Percentiles rank a stretch among this genome's conserved stretches.
phyloP scores from a whole-genome alignment of 2,888 invertebrate genomes.

The Orchestes rusci region DNA sequence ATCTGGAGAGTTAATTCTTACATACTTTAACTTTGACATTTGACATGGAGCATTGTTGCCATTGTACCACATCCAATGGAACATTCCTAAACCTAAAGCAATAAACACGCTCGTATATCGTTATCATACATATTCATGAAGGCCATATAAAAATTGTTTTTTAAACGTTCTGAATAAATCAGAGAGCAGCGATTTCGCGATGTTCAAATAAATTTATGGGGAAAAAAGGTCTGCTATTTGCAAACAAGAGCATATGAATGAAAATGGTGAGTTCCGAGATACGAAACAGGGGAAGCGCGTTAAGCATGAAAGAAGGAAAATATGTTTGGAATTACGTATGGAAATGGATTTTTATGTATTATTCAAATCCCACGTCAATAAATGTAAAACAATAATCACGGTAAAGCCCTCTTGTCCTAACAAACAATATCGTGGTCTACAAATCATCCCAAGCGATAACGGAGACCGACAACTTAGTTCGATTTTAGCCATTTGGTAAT shows the following conservation, averaged over 20 bases:
- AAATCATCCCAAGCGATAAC: constrained; percentile 40
- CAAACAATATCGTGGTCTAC: constrained; percentile 33
- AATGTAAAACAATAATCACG: constrained; percentile 11
- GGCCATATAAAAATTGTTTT: constrained; percentile 28
- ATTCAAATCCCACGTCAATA: constrained; percentile 3
- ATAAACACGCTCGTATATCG: too few relatives aligned
- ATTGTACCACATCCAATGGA: too few relatives aligned
- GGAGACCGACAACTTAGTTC: constrained; percentile 39
- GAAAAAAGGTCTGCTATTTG: constrained; percentile 27
- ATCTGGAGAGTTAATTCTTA: too few relatives aligned
- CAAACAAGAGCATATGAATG: constrained; percentile 27
- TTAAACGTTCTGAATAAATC: constrained; percentile 32
- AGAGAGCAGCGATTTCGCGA: constrained; percentile 27
- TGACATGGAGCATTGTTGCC: too few relatives aligned
- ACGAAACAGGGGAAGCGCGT: constrained; percentile 28
- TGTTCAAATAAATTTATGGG: constrained; percentile 31
- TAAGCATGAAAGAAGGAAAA: constrained; percentile 16
- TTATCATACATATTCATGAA: constrained; percentile 18
- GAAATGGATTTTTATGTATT: too few relatives aligned
- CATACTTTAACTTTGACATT: too few relatives aligned
- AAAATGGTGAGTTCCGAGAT: constrained; percentile 26
- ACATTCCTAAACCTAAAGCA: too few relatives aligned
- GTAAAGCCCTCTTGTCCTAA: constrained; percentile 9
- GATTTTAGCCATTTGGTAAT: constrained; percentile 42
- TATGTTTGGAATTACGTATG: too few relatives aligned